Conservation (phyloP, 2,888 invertebrate species). For the Epistrophella euchroma region DNA sequence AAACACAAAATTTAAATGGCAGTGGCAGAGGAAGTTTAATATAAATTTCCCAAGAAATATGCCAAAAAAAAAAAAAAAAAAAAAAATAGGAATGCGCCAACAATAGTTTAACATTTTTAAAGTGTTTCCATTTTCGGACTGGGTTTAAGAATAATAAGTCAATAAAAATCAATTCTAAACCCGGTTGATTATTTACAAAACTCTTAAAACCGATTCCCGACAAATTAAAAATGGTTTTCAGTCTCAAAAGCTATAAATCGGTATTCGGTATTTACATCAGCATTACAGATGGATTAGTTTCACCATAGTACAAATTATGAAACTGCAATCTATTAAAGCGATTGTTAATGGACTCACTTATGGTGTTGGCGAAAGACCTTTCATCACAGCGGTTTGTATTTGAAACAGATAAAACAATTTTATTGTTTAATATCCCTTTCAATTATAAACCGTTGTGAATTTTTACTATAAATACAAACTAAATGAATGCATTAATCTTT, state of each 20-base stretch:
- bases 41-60: slow-evolving; percentile 66
- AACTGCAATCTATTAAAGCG: slow-evolving; percentile 24
- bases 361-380: slow-evolving; percentile 49
- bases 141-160: slow-evolving; percentile 53
- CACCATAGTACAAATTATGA: slow-evolving; percentile 41
- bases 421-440: slow-evolving; percentile 1
- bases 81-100: slow-evolving; percentile 65
- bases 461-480: slow-evolving; percentile 49
- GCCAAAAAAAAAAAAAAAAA: slow-evolving; percentile 52
- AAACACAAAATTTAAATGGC: slow-evolving; percentile 62
- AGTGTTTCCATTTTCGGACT: background rate
- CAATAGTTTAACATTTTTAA: slow-evolving; percentile 16
- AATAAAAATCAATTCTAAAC: slow-evolving; percentile 61
- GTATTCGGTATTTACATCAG: slow-evolving; percentile 15
- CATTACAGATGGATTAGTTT: slow-evolving; percentile 37
- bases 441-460: background rate
- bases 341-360: slow-evolving; percentile 41
- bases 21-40: slow-evolving; percentile 75
- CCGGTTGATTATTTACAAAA: slow-evolving; percentile 34
- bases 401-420: slow-evolving; percentile 16
- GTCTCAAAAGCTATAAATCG: slow-evolving; percentile 61
- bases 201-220: slow-evolving; percentile 61
- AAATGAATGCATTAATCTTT: slow-evolving; percentile 65
- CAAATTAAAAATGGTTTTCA: slow-evolving; percentile 63
- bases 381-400: slow-evolving; percentile 23